Evolutionary conservation across 1,140 invertebrate species (phyloP).

Genomic region (Drosophila bifasciata): DNA sequence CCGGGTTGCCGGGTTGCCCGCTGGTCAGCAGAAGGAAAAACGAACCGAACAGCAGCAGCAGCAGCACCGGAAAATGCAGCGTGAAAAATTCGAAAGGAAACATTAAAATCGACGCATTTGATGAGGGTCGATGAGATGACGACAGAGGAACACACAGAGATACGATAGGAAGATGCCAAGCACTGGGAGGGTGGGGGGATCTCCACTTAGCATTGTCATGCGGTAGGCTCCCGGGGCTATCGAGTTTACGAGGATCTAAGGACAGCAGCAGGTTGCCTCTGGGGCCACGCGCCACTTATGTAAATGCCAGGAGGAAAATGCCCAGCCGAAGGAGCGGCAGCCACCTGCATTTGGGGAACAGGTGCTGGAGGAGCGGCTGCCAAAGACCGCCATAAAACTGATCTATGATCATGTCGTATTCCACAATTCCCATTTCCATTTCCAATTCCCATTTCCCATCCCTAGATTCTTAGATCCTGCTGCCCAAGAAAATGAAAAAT

Average conservation of each 20-base stretch:
- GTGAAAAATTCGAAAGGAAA: conserved; percentile 63
- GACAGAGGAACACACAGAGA: not conserved
- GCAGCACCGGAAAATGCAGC: conserved; percentile 48
- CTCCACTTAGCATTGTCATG: conserved; percentile 41
- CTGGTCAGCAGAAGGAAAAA: conserved; percentile 52
- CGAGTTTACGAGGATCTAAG: too few species aligned
- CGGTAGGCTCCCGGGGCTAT: not conserved
- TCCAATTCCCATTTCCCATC: not conserved
- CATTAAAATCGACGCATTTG: conserved; percentile 72
- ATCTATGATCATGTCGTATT: conserved; percentile 19
- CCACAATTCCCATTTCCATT: not conserved
- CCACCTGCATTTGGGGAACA: conserved; percentile 39
- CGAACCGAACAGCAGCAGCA: conserved; percentile 8
- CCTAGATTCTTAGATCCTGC: too few species aligned
- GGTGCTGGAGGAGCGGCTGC: conserved; percentile 22
- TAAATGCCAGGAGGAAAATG: conserved; percentile 33
- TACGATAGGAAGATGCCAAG: too few species aligned
- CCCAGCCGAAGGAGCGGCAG: conserved; percentile 1
- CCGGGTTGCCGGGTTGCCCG: conserved; percentile 17
- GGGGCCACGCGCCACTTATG: conserved; percentile 23
- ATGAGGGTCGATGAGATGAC: conserved; percentile 73
- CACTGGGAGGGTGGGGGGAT: too few species aligned
- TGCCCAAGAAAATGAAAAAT: conserved; percentile 61
- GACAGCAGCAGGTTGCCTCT: conserved; percentile 18
- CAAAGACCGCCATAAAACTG: conserved; percentile 20